Percentiles rank a stretch among this genome's conserved stretches.
These are phyloP conservation scores for Nephrotoma flavescens DNA, from an alignment of 2,888 invertebrate species.

Conservation along the genomic window DNA sequence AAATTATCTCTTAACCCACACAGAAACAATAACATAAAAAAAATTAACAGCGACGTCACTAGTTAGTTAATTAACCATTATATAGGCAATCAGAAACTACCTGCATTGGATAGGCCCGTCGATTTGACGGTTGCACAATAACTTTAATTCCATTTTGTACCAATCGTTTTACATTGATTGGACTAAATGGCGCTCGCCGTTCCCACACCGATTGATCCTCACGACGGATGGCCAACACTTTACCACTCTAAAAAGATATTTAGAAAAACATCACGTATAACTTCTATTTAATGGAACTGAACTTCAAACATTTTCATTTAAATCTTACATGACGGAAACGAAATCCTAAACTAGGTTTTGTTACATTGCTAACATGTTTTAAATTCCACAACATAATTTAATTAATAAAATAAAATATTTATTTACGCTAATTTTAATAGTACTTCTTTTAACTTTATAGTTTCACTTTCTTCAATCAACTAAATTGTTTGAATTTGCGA, in stretches of 20 bases:
- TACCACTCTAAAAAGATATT: conserved; percentile 36
- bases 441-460: background rate
- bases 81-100: conserved; percentile 24
- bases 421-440: background rate
- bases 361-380: background rate
- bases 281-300: background rate
- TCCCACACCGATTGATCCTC: conserved; percentile 96
- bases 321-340: background rate
- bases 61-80: background rate
- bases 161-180: conserved; percentile 76
- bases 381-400: background rate
- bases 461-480: background rate
- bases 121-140: conserved; percentile 94
- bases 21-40: background rate
- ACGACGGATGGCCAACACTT: conserved; percentile 70
- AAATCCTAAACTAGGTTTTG: background rate
- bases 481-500: background rate
- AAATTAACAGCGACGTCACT: background rate
- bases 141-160: conserved; percentile 83
- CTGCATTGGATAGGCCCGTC: conserved; percentile 96
- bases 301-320: background rate
- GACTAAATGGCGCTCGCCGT: conserved; percentile 86
- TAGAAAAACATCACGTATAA: background rate
- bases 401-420: background rate
- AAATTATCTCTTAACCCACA: background rate